Evolutionary conservation across 2,888 invertebrate species (phyloP), one percentile per base, ranked within the genome.

Genomic region (Gerris lacustris): DNA sequence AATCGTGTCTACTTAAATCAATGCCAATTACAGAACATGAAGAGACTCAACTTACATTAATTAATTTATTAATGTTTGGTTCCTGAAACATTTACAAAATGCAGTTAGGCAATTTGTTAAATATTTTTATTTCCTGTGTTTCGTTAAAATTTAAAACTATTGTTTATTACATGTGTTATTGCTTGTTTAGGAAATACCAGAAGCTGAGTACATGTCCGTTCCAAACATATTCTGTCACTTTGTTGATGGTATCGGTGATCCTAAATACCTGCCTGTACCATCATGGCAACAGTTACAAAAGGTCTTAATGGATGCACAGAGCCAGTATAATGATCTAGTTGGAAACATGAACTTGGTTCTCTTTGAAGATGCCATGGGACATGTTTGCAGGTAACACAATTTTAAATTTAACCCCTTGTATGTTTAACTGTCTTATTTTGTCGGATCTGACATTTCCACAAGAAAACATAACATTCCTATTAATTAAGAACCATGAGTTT

Each of bases 301-400:
- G 76, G 81, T 94, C 63, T 82, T 96, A 1, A 83, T 86, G 6
- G 95, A 95, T 75, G 93, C 94, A 0, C 83, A 96, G 69, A 83
- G 86, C 5, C 86, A 86, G 18, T 96, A 96, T 79, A 96, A 96
- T 79, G 96, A 96, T 78, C 84, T 95, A 74, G 85, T 87, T 71
- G 90, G 94, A 2, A 90, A 91, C 0, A 95, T 96, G 93, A 94
- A 95, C 81, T 82, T 96, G 72, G 96, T 96, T 5, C 85, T 96
- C 7, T 96, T 96, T 78, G 95, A 95, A 79, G 96, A 96, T 79
- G 96, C 96, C 15, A 94, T 96, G 90, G 86, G 88, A 74, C 95
- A 96, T 79, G 88, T 96, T 69, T 92, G 92, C 81, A 86, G 91
- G 85, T 87, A 76, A 31, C 31, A 31, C 31, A 31, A 31, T 31